A percentile compares a stretch with the other conserved stretches of the same genome.
These are phyloP conservation scores for Branchinecta lynchi DNA, from an alignment of 1,140 invertebrate genomes.

Conservation along the genomic window DNA sequence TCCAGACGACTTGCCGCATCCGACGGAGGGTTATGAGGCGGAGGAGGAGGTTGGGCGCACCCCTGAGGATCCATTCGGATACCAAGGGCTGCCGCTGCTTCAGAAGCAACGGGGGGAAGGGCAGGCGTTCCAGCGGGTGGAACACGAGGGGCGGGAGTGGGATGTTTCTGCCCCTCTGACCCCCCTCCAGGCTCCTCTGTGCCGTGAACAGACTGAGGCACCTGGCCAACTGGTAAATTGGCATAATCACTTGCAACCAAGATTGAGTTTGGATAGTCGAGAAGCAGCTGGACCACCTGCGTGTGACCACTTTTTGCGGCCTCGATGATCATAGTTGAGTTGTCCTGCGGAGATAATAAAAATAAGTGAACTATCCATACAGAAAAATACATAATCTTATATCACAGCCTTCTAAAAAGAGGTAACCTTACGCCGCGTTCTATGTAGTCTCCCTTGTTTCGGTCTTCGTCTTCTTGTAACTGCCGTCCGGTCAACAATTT, in stretches of 20 bases:
- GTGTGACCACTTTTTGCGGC: conserved; percentile 94
- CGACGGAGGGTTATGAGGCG: conserved; percentile 20
- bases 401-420: no score
- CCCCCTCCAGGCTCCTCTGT: conserved; percentile 2
- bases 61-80: conserved; percentile 20
- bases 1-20: conserved; percentile 14
- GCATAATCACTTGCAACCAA: conserved; percentile 35
- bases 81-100: conserved; percentile 9
- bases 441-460: no score
- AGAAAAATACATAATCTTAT: neutral
- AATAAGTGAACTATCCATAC: conserved; percentile 12
- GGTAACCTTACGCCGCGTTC: no score
- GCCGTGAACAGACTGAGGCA: neutral
- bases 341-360: conserved; percentile 53
- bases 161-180: neutral
- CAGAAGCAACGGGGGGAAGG: conserved; percentile 1
- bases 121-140: conserved; percentile 21
- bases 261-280: conserved; percentile 82
- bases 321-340: conserved; percentile 95
- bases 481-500: no score
- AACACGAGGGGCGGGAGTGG: conserved; percentile 22
- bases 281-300: conserved; percentile 75
- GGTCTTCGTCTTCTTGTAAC: no score
- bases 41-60: conserved; percentile 17
- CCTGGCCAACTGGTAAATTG: conserved; percentile 30